Base-by-base conservation (phyloP, 2,797 vertebrate genomes). In the Chrosomus eos region DNA sequence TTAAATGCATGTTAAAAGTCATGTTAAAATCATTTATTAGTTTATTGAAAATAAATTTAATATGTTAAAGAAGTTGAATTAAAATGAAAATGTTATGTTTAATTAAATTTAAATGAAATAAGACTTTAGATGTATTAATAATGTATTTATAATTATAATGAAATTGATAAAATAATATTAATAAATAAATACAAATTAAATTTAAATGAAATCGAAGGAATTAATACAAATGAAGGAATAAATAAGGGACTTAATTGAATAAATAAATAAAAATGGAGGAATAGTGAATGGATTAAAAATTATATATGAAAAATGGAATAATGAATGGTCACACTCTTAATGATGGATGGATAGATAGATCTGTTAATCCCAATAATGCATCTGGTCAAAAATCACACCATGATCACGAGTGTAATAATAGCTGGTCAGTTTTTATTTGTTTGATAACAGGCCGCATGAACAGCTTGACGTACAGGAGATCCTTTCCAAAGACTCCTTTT, bases 381-480 rank as follows among this genome's bases (percentile, higher is more conserved):
- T 38, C 38, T 40, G 8, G 38, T 40, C 38, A 40, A 40, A 40
- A 40, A 43, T 43, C 11, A 45, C 43, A 45, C 11, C 43, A 45
- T 13, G 13, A 45, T 45, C 43, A 45, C 13, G 43, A 45, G 43
- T 45, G 43, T 45, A 5, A 45, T 45, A 13, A 45, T 13, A 51
- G 85, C 72, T 66, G 43, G 81, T 45, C 86, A 85, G 71, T 77
- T 67, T 80, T 80, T 71, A 71, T 77, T 58, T 74, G 73, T 85
- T 85, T 85, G 81, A 70, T 75, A 81, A 86, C 86, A 84, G 85
- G 66, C 40, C 72, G 28, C 43, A 45, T 62, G 76, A 85, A 83
- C 73, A 78, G 85, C 28, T 53, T 66, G 51, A 64, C 14, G 36
- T 82, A 87, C 88, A 86, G 81, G 87, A 66, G 23, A 86, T 86